Evolutionary conservation across 2,888 invertebrate species (phyloP), one percentile per base, ranked within the genome.

Genomic region (Acronicta leporina): DNA sequence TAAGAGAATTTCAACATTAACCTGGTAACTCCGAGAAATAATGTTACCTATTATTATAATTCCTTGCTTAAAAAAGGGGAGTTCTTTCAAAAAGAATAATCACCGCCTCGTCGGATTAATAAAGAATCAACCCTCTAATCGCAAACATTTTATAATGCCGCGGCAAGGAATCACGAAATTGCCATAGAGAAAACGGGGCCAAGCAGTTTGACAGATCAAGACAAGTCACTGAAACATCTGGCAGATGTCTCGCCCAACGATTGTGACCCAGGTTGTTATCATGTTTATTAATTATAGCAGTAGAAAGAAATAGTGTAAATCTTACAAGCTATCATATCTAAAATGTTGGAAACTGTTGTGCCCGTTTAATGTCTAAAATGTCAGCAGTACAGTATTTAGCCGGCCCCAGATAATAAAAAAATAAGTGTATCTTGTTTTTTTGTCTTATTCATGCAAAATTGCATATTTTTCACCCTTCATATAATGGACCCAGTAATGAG

Each of bases 271-370:
- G n/a, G 38, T 38, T n/a, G n/a, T 5, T n/a, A 38, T n/a, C 6
- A 38, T 38, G 38, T 38, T 1, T n/a, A n/a, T n/a, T n/a, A 38
- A 38, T 4, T 11, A 38, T n/a, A 5, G 38, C 14, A 33, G 64
- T 64, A 66, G 25, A 43, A 43, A 55, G 15, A 41, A 67, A 53
- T 52, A 43, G 27, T 5, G 27, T 60, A 52, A 57, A 51, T 53
- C 44, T 38, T 46, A 16, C 44, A 38, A 49, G 49, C 53, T 62
- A 46, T 48, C 48, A 48, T 49, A 48, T 53, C 41, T 56, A 71
- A 70, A 75, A 65, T 68, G 58, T 74, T 77, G 75, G 68, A 77
- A 77, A 67, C 61, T 49, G 38, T 43, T 27, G 51, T 55, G 33
- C 10, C 0, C 11, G 33, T 11, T n/a, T 33, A 30, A 10, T 30